Base-by-base conservation (phyloP, 1,140 invertebrate species). In the Psix sp. region DNA sequence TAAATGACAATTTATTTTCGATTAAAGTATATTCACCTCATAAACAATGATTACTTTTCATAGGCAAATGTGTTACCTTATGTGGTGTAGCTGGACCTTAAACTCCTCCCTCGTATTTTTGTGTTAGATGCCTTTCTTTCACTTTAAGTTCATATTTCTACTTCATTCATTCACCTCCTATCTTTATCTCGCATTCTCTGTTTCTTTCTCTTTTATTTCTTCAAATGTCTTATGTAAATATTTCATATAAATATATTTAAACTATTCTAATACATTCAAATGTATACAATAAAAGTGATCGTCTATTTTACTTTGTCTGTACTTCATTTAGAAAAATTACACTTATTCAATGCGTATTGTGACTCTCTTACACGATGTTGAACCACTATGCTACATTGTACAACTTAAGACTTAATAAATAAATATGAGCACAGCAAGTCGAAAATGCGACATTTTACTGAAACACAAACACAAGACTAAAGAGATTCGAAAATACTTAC, bases 41-140 rank as follows among this genome's bases (percentile, higher is more conserved):
- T n/a, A n/a, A n/a, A n/a, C n/a, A n/a, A 18, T 20, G 18, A 40
- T 26, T 13, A 43, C 16, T 14, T 24, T 26, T 3, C 54, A 68
- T 60, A 68, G 54, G 65, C 65, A 46, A 60, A 52, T 35, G 36
- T 65, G 40, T 60, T 49, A 79, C 77, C 77, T 77, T 59, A 81
- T 78, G 78, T 85, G 85, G 84, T 87, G 84, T 87, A 87, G 85
- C 84, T 78, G 84, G 83, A 85, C 82, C 83, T 82, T 80, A 81
- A 82, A 83, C 83, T 86, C 81, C 84, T 73, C 79, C 77, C 80
- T 78, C 46, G 57, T 40, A 65, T 40, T 49, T 68, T 68, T 74
- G 38, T 76, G 72, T 78, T 65, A 49, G 38, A 71, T 40, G 21
- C 43, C 63, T 57, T 59, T 63, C 52, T 74, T 60, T 68, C 26